Percentiles rank a stretch among this genome's conserved stretches.
These are phyloP conservation scores for Carlito syrichta DNA, from an alignment of 2,113 vertebrate species.

Conservation along the genomic window DNA sequence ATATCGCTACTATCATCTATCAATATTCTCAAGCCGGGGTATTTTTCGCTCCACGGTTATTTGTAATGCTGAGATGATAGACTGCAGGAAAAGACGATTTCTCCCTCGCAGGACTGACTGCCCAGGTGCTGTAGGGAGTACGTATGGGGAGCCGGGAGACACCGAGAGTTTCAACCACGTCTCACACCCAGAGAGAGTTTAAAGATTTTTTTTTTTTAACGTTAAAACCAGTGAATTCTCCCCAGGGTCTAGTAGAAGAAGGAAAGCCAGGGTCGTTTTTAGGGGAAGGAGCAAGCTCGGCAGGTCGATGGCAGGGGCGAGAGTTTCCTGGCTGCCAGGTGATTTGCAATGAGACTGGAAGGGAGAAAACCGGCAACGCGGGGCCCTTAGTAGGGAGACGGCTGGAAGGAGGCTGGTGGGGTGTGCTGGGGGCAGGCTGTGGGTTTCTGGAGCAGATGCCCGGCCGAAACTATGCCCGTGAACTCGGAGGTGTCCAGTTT, in stretches of 20 bases:
- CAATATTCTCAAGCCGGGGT: conserved; percentile 52
- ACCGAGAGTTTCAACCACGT: not conserved
- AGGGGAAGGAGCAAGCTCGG: not conserved
- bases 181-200: not conserved
- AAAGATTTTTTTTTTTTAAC: not conserved
- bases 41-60: not conserved
- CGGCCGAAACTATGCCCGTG: not conserved
- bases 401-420: not conserved
- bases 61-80: conserved; percentile 63
- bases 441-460: conserved; percentile 27
- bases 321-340: not conserved
- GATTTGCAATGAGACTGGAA: not conserved
- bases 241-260: not conserved
- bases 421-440: not conserved
- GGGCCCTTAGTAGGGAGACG: not conserved
- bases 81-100: conserved; percentile 69
- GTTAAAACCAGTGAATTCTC: conserved; percentile 1
- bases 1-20: conserved; percentile 74
- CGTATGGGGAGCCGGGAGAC: not conserved
- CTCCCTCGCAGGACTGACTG: not conserved
- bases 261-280: conserved; percentile 37
- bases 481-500: not conserved
- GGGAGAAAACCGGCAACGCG: not conserved
- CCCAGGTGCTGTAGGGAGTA: not conserved
- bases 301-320: not conserved